These are phyloP conservation scores for Hirudinaria manillensis DNA, from an alignment of 2,888 invertebrate species.

Conservation along the genomic window DNA sequence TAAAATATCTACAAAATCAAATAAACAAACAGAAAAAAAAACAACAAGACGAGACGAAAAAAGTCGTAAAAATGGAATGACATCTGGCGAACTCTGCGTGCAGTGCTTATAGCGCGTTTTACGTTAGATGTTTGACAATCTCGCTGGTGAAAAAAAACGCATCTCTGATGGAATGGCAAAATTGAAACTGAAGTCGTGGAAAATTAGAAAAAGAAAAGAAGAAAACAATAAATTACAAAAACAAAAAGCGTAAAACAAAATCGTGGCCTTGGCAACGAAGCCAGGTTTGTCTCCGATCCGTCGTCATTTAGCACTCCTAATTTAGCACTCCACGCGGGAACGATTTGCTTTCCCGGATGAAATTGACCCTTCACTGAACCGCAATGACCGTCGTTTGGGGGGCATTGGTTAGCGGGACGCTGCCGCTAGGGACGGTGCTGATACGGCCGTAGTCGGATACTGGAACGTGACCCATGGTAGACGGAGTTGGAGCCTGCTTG, in stretches of 20 bases:
- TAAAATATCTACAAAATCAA: background rate
- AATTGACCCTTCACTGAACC: slow-evolving; percentile 7
- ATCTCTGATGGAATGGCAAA: no score
- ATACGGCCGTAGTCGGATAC: slow-evolving; percentile 1
- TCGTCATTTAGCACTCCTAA: background rate
- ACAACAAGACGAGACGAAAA: background rate
- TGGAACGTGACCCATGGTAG: background rate
- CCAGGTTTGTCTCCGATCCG: background rate
- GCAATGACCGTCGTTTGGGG: background rate
- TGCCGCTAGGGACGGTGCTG: background rate
- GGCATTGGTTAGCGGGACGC: background rate
- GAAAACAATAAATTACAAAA: background rate
- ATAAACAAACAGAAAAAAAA: background rate
- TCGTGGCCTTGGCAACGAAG: background rate
- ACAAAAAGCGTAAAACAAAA: background rate
- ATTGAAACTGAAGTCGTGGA: no score
- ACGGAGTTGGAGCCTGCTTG: background rate
- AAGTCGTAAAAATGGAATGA: background rate
- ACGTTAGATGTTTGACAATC: slow-evolving; percentile 9
- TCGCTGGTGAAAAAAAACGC: background rate
- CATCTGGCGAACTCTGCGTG: no score
- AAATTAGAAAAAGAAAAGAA: no score
- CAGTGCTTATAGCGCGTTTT: background rate
- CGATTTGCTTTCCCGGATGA: background rate
- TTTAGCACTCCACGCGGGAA: background rate